These are phyloP conservation scores for Adelognathus sp. DNA, from an alignment of 2,888 invertebrate genomes.

Conservation along the genomic window DNA sequence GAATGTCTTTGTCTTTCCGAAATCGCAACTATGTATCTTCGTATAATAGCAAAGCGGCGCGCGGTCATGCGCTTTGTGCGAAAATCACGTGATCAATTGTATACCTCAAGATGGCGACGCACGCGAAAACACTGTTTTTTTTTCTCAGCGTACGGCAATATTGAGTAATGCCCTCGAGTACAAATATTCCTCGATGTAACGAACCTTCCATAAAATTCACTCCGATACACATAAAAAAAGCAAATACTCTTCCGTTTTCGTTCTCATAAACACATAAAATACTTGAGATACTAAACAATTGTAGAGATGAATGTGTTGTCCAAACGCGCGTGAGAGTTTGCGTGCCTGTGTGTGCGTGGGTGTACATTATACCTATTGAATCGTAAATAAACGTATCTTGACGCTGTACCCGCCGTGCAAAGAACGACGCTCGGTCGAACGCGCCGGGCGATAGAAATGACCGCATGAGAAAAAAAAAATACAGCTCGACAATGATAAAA, in stretches of 20 bases:
- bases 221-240: neutral
- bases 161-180: conserved; percentile 10
- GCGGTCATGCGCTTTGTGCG: conserved; percentile 55
- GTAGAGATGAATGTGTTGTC: conserved; percentile 33
- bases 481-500: neutral
- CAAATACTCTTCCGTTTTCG: neutral
- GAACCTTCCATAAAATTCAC: neutral
- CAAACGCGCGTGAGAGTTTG: conserved; percentile 10
- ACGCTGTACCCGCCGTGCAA: neutral
- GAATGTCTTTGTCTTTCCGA: neutral
- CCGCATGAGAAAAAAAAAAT: neutral
- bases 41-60: conserved; percentile 12
- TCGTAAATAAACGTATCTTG: conserved; percentile 12
- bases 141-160: conserved; percentile 34
- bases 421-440: neutral
- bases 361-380: neutral
- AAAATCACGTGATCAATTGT: conserved; percentile 60
- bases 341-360: conserved; percentile 6
- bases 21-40: neutral
- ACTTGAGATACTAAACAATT: conserved; percentile 6
- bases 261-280: neutral
- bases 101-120: conserved; percentile 64
- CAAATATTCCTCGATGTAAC: conserved; percentile 24
- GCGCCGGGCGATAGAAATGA: neutral
- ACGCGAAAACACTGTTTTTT: conserved; percentile 57